Evolutionary conservation across 2,888 invertebrate species (phyloP), one percentile per base, ranked within the genome.

Genomic region (Dendrolimus houi): DNA sequence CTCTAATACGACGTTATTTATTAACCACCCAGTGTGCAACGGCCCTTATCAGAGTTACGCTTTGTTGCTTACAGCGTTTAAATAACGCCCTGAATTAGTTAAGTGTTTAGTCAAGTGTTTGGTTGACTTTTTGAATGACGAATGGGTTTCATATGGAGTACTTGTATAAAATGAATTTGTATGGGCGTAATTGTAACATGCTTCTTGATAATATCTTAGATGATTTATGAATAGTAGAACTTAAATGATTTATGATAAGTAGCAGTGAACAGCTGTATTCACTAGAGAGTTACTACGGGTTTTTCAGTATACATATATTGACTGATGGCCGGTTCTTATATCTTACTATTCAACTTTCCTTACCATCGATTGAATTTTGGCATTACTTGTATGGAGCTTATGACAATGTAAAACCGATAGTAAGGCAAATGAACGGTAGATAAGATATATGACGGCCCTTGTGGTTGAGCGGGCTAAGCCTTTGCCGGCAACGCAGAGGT

Each of bases 1-100:
- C 75, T 80, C 81, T 85, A 84, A 85, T 81, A 79, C 80, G 85
- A 83, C 79, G 68, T 85, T 83, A 85, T 86, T 86, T 85, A 86
- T 85, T 74, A 73, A 73, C 61, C 47, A 69, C 73, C 62, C 74
- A 75, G 80, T 81, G 77, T 75, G 70, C 70, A 71, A 67, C 63
- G 74, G 69, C 74, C 82, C 81, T 84, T 83, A 83, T 78, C 81
- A 75, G 76, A 75, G 71, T 66, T 74, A 67, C 71, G 69, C 77
- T 72, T 81, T 83, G 80, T 82, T 75, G 72, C 41, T 41, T 52
- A 47, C 55, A 54, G 61, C 59, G 9, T 47, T 47, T 47, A 47
- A 47, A 47, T 47, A 47, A 47, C 47, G 59, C 47, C 47, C 9
- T 6, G 47, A 47, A 47, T 47, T 47, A 47, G 56, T 60, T 54